phyloP scores from a whole-genome alignment of 2,797 vertebrate species.

The Tapera naevia region DNA sequence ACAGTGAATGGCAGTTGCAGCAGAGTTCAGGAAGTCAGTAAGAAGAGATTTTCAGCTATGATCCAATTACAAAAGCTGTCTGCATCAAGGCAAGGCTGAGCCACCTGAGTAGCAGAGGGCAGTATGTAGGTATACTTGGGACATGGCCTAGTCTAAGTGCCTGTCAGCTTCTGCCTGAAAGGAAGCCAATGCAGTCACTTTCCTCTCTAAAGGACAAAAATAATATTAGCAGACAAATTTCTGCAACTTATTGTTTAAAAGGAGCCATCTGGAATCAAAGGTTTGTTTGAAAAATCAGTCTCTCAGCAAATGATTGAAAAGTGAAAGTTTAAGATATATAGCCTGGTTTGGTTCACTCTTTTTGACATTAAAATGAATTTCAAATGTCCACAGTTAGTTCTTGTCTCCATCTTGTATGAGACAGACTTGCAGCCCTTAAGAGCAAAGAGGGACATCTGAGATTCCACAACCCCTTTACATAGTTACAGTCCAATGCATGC shows the following conservation, averaged over 20 bases:
- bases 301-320: not conserved
- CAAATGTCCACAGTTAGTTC: not conserved
- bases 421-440: not conserved
- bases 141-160: not conserved
- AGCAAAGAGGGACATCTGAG: not conserved
- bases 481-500: not conserved
- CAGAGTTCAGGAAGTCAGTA: slow-evolving; percentile 26
- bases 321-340: not conserved
- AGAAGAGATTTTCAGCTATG: slow-evolving; percentile 20
- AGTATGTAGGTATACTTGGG: not conserved
- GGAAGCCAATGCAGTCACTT: not conserved
- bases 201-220: not conserved
- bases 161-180: slow-evolving; percentile 15
- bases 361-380: not conserved
- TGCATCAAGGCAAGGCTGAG: not conserved
- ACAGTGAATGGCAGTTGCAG: not conserved
- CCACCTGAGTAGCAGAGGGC: not conserved
- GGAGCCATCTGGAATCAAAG: not conserved
- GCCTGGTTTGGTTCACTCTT: not conserved
- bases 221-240: not conserved
- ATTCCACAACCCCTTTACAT: not conserved
- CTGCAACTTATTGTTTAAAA: not conserved
- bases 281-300: not conserved
- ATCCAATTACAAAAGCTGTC: slow-evolving; percentile 43
- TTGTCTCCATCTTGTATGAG: not conserved